phyloP scores from a whole-genome alignment of 2,797 vertebrate species.

The Sebastes cheni region DNA sequence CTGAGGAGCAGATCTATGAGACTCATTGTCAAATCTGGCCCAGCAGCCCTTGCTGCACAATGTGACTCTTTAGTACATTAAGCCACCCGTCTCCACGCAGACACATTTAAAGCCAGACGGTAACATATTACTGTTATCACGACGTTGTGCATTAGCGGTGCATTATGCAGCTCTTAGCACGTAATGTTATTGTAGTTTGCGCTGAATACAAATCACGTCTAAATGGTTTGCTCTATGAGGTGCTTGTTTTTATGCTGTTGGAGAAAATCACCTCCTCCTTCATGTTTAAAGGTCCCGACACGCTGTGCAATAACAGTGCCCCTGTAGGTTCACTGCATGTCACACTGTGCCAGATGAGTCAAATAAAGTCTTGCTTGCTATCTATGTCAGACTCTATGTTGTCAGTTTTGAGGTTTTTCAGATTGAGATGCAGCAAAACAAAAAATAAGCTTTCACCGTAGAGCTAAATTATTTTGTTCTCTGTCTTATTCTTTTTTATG shows the following conservation, averaged over 20 bases:
- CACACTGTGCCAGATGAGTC: neutral
- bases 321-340: neutral
- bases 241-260: neutral
- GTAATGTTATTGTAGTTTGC: conserved; percentile 53
- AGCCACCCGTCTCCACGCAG: conserved; percentile 34
- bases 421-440: neutral
- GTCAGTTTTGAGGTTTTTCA: neutral
- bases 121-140: conserved; percentile 38
- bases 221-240: conserved; percentile 17
- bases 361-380: neutral
- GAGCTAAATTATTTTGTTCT: neutral
- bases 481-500: neutral
- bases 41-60: conserved; percentile 11
- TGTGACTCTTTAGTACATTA: conserved; percentile 62
- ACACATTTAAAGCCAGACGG: conserved; percentile 53
- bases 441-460: neutral
- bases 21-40: conserved; percentile 37
- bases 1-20: conserved; percentile 27
- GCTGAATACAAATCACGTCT: conserved; percentile 56
- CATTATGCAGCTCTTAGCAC: conserved; percentile 60
- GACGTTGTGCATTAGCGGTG: conserved; percentile 59
- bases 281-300: neutral
- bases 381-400: neutral
- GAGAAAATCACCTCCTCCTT: neutral
- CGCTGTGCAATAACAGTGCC: neutral